Evolutionary conservation across 1,140 invertebrate species (phyloP).

Genomic region (Tachypleus tridentatus): DNA sequence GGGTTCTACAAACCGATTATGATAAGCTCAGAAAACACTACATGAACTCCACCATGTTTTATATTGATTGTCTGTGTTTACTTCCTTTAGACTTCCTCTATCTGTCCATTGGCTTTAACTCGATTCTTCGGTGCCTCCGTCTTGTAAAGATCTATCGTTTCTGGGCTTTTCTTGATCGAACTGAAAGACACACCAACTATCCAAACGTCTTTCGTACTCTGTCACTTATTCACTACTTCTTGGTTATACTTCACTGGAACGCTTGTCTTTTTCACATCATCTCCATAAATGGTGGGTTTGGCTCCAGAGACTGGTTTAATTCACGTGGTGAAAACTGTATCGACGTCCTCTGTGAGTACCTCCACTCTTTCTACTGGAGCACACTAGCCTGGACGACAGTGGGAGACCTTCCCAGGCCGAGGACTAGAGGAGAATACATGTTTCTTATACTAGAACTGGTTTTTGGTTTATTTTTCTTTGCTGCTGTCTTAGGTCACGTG

Average conservation of each 20-base stretch:
- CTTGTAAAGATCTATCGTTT: constrained; percentile 95
- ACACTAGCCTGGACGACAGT: constrained; percentile 88
- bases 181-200: constrained; percentile 95
- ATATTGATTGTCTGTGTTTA: constrained; percentile 95
- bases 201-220: constrained; percentile 89
- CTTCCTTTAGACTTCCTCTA: constrained; percentile 96
- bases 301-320: constrained; percentile 71
- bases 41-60: constrained; percentile 97
- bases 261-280: constrained; percentile 94
- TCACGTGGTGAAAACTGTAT: constrained; percentile 40
- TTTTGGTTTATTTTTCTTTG: constrained; percentile 78
- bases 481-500: constrained; percentile 82
- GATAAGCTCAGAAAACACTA: constrained; percentile 88
- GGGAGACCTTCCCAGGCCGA: constrained; percentile 46
- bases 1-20: constrained; percentile 90
- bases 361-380: constrained; percentile 97
- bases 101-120: constrained; percentile 94
- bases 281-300: constrained; percentile 84
- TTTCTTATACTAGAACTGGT: constrained; percentile 80
- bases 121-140: constrained; percentile 88
- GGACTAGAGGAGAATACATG: constrained; percentile 77
- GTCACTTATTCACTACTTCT: constrained; percentile 87
- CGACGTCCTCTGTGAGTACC: constrained; percentile 82
- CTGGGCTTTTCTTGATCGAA: constrained; percentile 96
- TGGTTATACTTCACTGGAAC: constrained; percentile 99